Percentiles rank a stretch among this genome's conserved stretches.
These are phyloP conservation scores for Myxocyprinus asiaticus DNA, from an alignment of 2,113 vertebrate genomes.

Conservation along the genomic window DNA sequence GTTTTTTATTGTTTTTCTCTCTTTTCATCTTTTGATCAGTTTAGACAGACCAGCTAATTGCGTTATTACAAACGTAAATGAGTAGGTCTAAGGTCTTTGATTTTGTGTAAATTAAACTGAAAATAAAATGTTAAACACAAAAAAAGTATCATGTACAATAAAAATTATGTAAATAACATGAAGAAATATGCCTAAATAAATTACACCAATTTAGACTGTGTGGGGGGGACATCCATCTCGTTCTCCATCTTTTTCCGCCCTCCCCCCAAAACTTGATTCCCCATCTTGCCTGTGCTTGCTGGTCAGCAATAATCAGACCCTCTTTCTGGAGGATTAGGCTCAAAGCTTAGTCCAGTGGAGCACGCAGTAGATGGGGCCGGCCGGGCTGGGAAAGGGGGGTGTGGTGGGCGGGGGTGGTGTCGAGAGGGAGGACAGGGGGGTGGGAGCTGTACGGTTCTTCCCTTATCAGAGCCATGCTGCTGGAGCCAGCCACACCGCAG, in stretches of 20 bases:
- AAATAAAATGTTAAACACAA: too few species aligned
- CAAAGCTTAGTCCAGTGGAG: constrained; percentile 99
- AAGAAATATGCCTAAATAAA: constrained; percentile 30
- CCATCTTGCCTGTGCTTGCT: constrained; percentile 90
- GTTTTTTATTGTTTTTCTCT: too few species aligned
- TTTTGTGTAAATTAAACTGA: too few species aligned
- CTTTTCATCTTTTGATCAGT: too few species aligned
- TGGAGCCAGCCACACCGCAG: constrained; percentile 94
- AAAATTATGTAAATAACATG: neutral
- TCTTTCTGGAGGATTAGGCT: constrained; percentile 99
- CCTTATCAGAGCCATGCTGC: constrained; percentile 97
- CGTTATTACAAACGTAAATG: too few species aligned
- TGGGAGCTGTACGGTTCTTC: constrained; percentile 63
- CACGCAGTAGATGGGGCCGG: constrained; percentile 82
- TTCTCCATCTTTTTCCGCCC: constrained; percentile 13
- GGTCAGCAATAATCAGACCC: constrained; percentile 99
- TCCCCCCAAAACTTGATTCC: constrained; percentile 59
- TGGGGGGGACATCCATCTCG: constrained; percentile 60
- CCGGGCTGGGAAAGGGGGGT: constrained; percentile 48
- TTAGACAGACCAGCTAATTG: too few species aligned
- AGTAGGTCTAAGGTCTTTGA: too few species aligned
- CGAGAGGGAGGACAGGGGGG: constrained; percentile 8
- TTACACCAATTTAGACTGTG: constrained; percentile 47
- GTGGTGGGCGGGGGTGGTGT: constrained; percentile 57
- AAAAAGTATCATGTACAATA: neutral